Conservation (phyloP, 2,797 vertebrate genomes). For the Clarias fuscus region DNA sequence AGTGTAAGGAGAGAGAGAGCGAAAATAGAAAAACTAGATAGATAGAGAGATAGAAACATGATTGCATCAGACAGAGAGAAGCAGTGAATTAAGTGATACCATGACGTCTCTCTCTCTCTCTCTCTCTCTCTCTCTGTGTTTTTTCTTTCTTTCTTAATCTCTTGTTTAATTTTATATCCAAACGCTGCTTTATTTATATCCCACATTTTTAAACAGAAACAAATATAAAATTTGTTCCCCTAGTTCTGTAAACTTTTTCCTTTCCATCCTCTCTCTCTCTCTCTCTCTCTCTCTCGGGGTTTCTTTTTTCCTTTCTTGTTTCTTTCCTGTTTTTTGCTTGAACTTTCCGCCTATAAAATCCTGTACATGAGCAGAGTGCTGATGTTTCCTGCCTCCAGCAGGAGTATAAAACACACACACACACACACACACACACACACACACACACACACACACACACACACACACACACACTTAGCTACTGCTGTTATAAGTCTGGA, state of each 20-base stretch:
- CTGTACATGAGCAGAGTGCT: background rate
- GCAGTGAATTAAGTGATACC: too few species aligned
- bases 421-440: constrained; percentile 38
- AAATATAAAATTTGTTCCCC: too few species aligned
- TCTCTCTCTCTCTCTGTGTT: background rate
- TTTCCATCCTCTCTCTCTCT: constrained; percentile 23
- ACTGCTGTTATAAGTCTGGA: constrained; percentile 1
- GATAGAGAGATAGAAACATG: too few species aligned
- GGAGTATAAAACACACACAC: background rate
- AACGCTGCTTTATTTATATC: too few species aligned
- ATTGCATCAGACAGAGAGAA: too few species aligned
- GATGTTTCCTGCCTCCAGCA: constrained; percentile 1
- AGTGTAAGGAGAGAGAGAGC: too few species aligned
- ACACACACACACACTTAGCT: constrained; percentile 29
- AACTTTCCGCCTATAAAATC: background rate
- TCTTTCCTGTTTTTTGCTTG: background rate
- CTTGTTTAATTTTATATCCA: too few species aligned
- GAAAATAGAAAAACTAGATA: too few species aligned
- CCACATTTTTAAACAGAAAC: too few species aligned
- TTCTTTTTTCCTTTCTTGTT: background rate
- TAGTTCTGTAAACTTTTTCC: too few species aligned
- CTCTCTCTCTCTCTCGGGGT: background rate
- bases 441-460: constrained; percentile 31
- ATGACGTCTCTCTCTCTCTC: too few species aligned
- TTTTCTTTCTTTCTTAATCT: too few species aligned